These are phyloP conservation scores for Eurosta solidaginis DNA, from an alignment of 1,140 invertebrate species.

Conservation along the genomic window DNA sequence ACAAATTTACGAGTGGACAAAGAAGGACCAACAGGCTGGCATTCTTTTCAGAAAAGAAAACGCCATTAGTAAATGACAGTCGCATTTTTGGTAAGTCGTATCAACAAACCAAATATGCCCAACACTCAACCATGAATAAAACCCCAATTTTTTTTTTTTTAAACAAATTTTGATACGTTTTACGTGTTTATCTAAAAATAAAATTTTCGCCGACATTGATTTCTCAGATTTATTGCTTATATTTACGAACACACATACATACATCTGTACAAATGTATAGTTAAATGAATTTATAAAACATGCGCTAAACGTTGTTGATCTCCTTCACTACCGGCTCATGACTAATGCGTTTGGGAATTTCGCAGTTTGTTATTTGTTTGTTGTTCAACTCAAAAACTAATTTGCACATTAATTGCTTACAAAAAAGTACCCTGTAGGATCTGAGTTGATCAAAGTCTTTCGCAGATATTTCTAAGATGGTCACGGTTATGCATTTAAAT, in stretches of 20 bases:
- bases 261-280: background rate
- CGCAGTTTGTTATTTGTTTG: background rate
- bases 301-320: background rate
- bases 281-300: background rate
- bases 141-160: background rate
- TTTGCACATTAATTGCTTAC: no score
- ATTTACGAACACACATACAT: background rate
- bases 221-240: background rate
- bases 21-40: no score
- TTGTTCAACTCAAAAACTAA: no score
- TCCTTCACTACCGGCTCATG: background rate
- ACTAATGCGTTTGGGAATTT: background rate
- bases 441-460: no score
- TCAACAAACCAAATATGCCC: background rate
- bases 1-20: no score
- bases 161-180: background rate
- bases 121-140: background rate
- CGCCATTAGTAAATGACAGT: no score
- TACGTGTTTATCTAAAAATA: constrained; percentile 18
- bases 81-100: no score
- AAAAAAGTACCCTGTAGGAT: no score
- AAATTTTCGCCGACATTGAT: background rate
- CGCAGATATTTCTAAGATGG: no score
- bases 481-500: no score
- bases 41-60: no score